Base-by-base conservation (phyloP, 2,888 invertebrate genomes). In the Bugulina stolonifera region DNA sequence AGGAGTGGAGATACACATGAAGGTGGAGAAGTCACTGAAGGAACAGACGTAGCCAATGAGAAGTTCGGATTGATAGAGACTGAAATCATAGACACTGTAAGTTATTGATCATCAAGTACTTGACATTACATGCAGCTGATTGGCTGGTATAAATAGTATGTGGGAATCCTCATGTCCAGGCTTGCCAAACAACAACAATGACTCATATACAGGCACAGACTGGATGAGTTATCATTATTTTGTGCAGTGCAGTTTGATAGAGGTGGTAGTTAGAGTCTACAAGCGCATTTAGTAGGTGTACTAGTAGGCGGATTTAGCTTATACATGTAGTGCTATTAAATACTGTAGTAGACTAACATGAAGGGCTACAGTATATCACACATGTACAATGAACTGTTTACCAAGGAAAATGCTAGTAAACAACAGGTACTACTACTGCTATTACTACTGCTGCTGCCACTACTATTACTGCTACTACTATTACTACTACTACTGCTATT, bases 51-150 rank as follows among this genome's bases (percentile, higher is more conserved):
- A n/a, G n/a, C n/a, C n/a, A n/a, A n/a, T 32, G 64, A 64, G 64
- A 64, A 64, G 32, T 27, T 64, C 5, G 64, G 64, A 14, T 32
- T 64, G 10, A 64, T 64, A 27, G 64, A 64, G 27, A 29, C 64
- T 29, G 64, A 64, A 32, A 32, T 64, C 10, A 64, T 64, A 32
- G 64, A 64, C 64, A 64, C 64, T 27, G 64, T 64, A 32, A 64
- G 64, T 64, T 25, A 57, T n/a, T 10, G 10, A 52, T 52, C 22
- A 52, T 22, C 52, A 52, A 22, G n/a, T n/a, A n/a, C n/a, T n/a
- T n/a, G n/a, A n/a, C n/a, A n/a, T n/a, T n/a, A 43, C 10, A 43
- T 18, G 18, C 43, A 10, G 5, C 43, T 43, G 10, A 43, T 43
- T 43, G 43, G 43, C 43, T 43, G 43, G 18, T 43, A 43, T 18